Evolutionary conservation across 2,797 vertebrate genomes (phyloP), one percentile per base, ranked within the genome.

Genomic region (Syncerus caffer): DNA sequence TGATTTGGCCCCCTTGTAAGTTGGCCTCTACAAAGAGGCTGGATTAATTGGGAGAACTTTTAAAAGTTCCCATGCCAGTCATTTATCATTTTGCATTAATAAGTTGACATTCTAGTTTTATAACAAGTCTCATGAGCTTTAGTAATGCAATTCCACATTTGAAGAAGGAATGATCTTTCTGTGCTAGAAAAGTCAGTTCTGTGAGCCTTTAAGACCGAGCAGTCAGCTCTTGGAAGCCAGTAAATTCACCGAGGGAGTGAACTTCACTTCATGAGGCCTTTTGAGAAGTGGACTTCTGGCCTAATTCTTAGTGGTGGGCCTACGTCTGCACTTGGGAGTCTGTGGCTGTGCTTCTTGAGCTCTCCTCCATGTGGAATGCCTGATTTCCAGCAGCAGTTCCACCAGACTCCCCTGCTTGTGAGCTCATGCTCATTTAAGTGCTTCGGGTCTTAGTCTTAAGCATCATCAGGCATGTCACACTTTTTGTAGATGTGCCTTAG

Each of bases 71-170:
- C 62, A 11, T 60, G 82, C 67, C 7, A 47, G 64, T 94, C 84
- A 92, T 93, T 97, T 94, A 96, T 96, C 93, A 97, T 88, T 92
- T 96, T 34, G n/a, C 74, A 57, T 95, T 96, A 96, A 97, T 90
- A 90, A 85, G 58, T 79, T 93, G 97, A 92, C 90, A 96, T 42
- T 64, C 47, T n/a, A 90, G 90, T 92, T 96, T 96, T 97, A 74
- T 96, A 96, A 96, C 95, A 97, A 86, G 91, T 84, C 97, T 96
- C 93, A 23, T 42, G 93, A 94, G 94, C 50, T 64, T 96, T 62
- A 94, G 79, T 95, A 95, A 93, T 92, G n/a, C n/a, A 38, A 82
- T 85, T 91, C 53, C 50, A 90, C 25, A 47, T 93, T 17, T 57
- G 55, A 95, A 62, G 57, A 90, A 85, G 55, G 71, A 95, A 51